Conservation (phyloP, 2,113 vertebrate species). For the Chloroceryle aenea region DNA sequence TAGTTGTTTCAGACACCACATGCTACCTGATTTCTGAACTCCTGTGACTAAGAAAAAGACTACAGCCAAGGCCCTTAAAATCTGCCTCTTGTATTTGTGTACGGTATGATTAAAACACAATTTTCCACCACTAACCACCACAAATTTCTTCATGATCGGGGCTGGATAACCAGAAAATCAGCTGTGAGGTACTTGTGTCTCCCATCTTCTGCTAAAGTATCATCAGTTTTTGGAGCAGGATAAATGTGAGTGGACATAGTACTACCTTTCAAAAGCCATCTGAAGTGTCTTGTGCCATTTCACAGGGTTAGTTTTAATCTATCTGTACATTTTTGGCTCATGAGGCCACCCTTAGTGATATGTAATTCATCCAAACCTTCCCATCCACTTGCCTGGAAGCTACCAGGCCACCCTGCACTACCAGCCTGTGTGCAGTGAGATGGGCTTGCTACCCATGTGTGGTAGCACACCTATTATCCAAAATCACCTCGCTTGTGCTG, state of each 20-base stretch:
- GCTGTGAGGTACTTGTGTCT: neutral
- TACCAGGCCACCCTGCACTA: neutral
- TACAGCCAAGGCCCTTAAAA: neutral
- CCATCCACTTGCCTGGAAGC: neutral
- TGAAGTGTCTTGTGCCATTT: neutral
- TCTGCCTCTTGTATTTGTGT: neutral
- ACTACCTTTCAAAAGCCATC: neutral
- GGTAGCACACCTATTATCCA: too few relatives aligned
- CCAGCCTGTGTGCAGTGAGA: neutral
- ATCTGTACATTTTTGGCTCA: neutral
- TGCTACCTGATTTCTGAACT: neutral
- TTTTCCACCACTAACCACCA: neutral
- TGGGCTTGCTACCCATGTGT: neutral
- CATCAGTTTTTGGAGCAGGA: neutral
- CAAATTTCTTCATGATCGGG: rapidly evolving
- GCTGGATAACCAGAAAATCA: neutral
- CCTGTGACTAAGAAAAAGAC: neutral
- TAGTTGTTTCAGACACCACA: neutral
- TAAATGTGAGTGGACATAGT: neutral
- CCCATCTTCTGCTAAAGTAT: neutral
- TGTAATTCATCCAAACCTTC: rapidly evolving
- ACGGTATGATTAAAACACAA: neutral
- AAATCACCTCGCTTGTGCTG: rapidly evolving
- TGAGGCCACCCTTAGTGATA: neutral
- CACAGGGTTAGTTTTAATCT: neutral